Evolutionary conservation across 2,113 vertebrate genomes (phyloP).

Genomic region (Ahaetulla prasina): DNA sequence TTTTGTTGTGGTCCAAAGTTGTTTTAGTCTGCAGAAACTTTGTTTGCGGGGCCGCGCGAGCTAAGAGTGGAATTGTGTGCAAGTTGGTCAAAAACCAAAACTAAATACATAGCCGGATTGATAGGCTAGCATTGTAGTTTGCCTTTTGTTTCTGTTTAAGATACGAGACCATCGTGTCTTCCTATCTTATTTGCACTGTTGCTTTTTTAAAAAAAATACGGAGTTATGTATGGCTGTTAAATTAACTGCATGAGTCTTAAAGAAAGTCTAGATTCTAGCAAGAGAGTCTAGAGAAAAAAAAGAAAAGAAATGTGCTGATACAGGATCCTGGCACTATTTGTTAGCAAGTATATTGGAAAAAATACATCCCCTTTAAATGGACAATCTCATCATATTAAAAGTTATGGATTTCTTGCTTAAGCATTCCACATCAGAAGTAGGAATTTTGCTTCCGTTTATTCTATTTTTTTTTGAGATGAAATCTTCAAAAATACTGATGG

Average conservation of each 20-base stretch:
- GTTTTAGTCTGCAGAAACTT: background rate
- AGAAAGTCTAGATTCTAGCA: background rate
- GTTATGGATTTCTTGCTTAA: conserved; percentile 88
- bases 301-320: conserved; percentile 71
- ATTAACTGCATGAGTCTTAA: conserved; percentile 60
- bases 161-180: conserved; percentile 50
- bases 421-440: conserved; percentile 80
- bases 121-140: background rate
- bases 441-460: conserved; percentile 66
- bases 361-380: conserved; percentile 92
- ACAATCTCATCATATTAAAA: conserved; percentile 95
- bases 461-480: conserved; percentile 60
- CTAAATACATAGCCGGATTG: background rate
- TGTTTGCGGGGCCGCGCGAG: background rate
- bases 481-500: conserved; percentile 66
- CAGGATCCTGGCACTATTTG: conserved; percentile 82
- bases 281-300: conserved; percentile 52
- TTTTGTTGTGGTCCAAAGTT: background rate
- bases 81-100: background rate
- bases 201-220: conserved; percentile 41
- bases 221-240: conserved; percentile 59
- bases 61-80: background rate
- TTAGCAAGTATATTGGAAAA: conserved; percentile 83
- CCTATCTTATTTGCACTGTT: conserved; percentile 49
- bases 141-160: conserved; percentile 39